Conservation (phyloP, 2,113 vertebrate genomes). For the Vicugna pacos region DNA sequence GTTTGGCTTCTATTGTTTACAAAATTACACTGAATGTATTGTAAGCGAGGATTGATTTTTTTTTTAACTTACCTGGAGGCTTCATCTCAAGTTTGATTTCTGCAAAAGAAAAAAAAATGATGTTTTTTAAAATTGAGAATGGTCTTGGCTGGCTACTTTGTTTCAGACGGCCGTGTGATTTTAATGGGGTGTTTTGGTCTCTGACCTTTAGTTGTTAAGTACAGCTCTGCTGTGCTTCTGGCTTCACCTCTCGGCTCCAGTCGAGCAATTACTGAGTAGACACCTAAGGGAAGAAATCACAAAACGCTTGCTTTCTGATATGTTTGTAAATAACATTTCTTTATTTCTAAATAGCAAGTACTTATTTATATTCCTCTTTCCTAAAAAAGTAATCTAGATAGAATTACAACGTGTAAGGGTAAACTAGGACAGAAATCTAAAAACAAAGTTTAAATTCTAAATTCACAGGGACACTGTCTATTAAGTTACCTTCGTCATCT, state of each 20-base stretch:
- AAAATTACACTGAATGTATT: neutral
- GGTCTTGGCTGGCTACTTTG: neutral
- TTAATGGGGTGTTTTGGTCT: neutral
- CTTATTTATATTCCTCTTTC: neutral
- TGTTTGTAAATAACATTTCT: neutral
- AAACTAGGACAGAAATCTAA: neutral
- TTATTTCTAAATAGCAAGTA: neutral
- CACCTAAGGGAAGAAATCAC: slow-evolving; percentile 89
- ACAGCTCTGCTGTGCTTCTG: slow-evolving; percentile 95
- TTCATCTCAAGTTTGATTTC: slow-evolving; percentile 92
- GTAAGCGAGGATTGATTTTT: neutral
- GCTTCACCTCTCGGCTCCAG: slow-evolving; percentile 95
- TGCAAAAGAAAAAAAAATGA: slow-evolving; percentile 87
- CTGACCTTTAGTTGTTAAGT: slow-evolving; percentile 95
- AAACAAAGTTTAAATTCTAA: neutral
- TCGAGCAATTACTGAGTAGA: slow-evolving; percentile 98
- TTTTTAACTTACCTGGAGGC: slow-evolving; percentile 91
- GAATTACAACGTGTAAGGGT: neutral
- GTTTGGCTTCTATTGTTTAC: slow-evolving; percentile 30
- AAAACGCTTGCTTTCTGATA: neutral
- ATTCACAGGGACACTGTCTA: neutral
- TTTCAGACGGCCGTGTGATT: neutral
- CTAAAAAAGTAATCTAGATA: neutral
- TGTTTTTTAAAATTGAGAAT: slow-evolving; percentile 75
- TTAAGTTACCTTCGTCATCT: slow-evolving; percentile 96